Base-by-base conservation (phyloP, 2,113 vertebrate genomes). In the Galbula dea region DNA sequence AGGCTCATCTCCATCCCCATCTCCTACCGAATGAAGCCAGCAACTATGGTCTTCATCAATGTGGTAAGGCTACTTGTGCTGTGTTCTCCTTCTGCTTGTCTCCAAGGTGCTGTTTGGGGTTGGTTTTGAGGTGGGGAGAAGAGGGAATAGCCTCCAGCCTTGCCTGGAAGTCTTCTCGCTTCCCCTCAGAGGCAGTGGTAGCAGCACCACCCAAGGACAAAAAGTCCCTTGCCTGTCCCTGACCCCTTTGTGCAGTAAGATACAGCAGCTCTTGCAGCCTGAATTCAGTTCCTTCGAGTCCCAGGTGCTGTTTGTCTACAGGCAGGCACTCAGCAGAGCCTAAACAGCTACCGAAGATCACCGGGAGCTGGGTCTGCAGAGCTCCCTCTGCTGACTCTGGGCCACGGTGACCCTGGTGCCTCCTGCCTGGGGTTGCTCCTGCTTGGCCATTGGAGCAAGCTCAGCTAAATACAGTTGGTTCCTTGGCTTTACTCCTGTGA, bases 1-100 rank as follows among this genome's bases (percentile, higher is more conserved):
- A 97, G 99, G 74, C 97, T 99, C 86, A 97, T 98, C 52, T 99
- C 98, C 93, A 99, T 99, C 79, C 98, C 98, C 3, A 79, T 99
- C 84, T 99, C 98, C 89, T 99, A 98, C 93, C 97, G 96, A 61
- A 96, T 98, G 96, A 97, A 97, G 41, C 98, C 98, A 0, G 96
- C 97, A 11, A 97, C 88, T 29, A 98, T 99, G 97, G 98, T 99
- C 86, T 88, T 97, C 92, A 95, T 98, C 94, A 99, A 98, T 3
- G 97, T 99, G 98, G 99, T 99, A 96, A 97, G 96, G 81, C 54
- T 39, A 27, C 0, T 4, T 13, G 26, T 15, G 2, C 61, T 22
- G 0, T 3, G 12, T 1, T 23, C 19, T 29, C 52, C 17, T 19
- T 18, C 49, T 43, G 41, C 41, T 43, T 43, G 41, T 43, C 41